Conservation (phyloP, 35 echinoderm and acorn worm species). For the Heliocidaris erythrogramma region DNA sequence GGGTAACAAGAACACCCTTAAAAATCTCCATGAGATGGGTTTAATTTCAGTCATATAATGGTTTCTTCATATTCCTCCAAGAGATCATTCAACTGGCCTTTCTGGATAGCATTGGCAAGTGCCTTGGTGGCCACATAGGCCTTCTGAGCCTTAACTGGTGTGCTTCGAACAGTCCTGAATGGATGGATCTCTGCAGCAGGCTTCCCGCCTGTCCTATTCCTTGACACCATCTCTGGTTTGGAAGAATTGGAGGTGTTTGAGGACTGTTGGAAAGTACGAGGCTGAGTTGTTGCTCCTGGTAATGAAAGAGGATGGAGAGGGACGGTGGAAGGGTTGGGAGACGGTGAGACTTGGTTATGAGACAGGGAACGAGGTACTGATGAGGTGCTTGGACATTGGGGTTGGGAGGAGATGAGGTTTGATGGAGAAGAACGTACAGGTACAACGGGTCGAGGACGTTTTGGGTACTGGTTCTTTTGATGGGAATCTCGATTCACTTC, state of each 20-base stretch:
- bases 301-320: conserved; percentile 21
- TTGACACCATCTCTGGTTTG: neutral
- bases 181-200: conserved; percentile 43
- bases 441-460: neutral
- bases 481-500: neutral
- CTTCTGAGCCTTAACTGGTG: neutral
- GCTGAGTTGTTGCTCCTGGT: neutral
- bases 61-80: conserved; percentile 40
- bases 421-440: neutral
- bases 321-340: neutral
- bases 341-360: neutral
- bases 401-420: neutral
- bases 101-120: conserved; percentile 45
- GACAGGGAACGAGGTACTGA: neutral
- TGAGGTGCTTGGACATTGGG: neutral
- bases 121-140: conserved; percentile 38
- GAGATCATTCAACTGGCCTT: conserved; percentile 16
- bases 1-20: neutral
- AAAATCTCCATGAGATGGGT: neutral
- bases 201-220: neutral
- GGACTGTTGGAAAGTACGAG: neutral
- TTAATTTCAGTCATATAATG: conserved; percentile 21
- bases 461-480: neutral
- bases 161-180: conserved; percentile 37
- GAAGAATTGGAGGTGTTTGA: neutral